These are phyloP conservation scores for Erebia aethiops DNA, from an alignment of 2,888 invertebrate genomes.

Conservation along the genomic window DNA sequence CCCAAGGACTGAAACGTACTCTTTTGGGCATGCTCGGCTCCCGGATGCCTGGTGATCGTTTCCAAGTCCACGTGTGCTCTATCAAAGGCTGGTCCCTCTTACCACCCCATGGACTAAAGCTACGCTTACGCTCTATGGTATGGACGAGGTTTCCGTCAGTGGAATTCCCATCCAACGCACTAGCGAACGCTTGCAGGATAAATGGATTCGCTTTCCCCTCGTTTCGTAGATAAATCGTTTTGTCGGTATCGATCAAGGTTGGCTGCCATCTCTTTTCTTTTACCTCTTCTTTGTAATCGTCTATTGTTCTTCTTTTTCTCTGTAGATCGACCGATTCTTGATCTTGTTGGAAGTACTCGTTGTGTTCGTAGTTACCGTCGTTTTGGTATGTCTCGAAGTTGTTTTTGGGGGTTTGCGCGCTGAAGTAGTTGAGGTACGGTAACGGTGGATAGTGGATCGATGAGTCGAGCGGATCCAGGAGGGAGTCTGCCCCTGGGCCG, in stretches of 20 bases:
- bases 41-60: constrained; percentile 57
- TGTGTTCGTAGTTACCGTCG: constrained; percentile 40
- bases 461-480: constrained; percentile 54
- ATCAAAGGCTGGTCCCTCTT: constrained; percentile 54
- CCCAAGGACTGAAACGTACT: constrained; percentile 77
- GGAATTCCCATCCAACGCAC: constrained; percentile 50
- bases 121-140: constrained; percentile 56
- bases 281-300: constrained; percentile 42
- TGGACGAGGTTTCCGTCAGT: constrained; percentile 46
- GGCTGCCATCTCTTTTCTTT: constrained; percentile 55
- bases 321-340: constrained; percentile 42
- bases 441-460: constrained; percentile 50
- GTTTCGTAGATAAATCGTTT: constrained; percentile 52
- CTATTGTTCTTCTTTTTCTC: constrained; percentile 47
- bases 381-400: constrained; percentile 48
- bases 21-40: constrained; percentile 77
- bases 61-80: constrained; percentile 73
- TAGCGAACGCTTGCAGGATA: constrained; percentile 45
- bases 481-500: constrained; percentile 50
- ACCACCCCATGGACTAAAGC: constrained; percentile 78
- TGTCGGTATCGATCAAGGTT: constrained; percentile 57
- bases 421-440: constrained; percentile 58
- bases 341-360: constrained; percentile 46
- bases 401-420: constrained; percentile 47
- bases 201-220: constrained; percentile 50